Percentiles rank a stretch among this genome's conserved stretches.
phyloP scores from a whole-genome alignment of 2,888 invertebrate species.

The Plebejus melissa region DNA sequence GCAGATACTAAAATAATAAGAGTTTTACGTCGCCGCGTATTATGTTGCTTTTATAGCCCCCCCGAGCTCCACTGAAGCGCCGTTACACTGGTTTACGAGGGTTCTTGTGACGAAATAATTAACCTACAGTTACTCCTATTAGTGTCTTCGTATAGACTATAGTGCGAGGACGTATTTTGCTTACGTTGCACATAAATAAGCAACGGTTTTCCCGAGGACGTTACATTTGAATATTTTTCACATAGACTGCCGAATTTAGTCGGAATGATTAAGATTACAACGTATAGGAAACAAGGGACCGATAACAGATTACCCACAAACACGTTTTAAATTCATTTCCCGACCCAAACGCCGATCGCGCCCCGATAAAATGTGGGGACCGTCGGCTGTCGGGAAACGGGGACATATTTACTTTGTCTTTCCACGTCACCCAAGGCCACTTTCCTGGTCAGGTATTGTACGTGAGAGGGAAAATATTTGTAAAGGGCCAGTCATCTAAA shows the following conservation, averaged over 20 bases:
- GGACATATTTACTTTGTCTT: constrained; percentile 79
- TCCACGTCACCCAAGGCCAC: constrained; percentile 68
- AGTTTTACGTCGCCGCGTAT: constrained; percentile 74
- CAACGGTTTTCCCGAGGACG: neutral
- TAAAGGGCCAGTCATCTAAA: constrained; percentile 66
- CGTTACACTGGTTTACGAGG: constrained; percentile 73
- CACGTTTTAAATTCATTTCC: constrained; percentile 80
- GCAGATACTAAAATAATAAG: constrained; percentile 78
- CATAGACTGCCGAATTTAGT: constrained; percentile 49
- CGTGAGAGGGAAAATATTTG: constrained; percentile 76
- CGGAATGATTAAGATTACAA: constrained; percentile 71
- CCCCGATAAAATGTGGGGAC: constrained; percentile 78
- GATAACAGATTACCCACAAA: constrained; percentile 80
- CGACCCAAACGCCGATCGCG: constrained; percentile 77
- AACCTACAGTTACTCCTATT: constrained; percentile 68
- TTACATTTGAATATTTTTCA: constrained; percentile 9
- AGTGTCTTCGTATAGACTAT: constrained; percentile 49
- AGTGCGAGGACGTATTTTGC: constrained; percentile 45
- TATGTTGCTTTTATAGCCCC: constrained; percentile 73
- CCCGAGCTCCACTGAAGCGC: constrained; percentile 67
- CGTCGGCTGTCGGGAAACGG: constrained; percentile 67
- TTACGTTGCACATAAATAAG: constrained; percentile 1
- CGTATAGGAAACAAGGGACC: constrained; percentile 74
- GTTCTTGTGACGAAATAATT: constrained; percentile 76
- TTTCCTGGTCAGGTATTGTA: constrained; percentile 75